phyloP scores from a whole-genome alignment of 2,797 vertebrate species.

The Lepilemur ruficaudatus region DNA sequence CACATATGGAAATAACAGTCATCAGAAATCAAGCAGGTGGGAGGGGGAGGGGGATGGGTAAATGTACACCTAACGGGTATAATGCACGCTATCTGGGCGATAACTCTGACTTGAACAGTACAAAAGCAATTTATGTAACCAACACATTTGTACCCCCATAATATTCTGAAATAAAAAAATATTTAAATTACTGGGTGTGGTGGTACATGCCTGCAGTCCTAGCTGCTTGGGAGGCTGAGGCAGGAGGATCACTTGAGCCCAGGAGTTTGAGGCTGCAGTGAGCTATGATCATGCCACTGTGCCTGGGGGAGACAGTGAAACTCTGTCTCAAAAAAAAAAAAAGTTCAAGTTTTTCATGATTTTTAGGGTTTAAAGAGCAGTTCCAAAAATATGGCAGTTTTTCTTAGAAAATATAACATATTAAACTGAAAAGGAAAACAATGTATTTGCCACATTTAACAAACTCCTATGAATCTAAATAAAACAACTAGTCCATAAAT shows the following conservation, averaged over 20 bases:
- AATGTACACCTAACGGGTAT: too few species aligned
- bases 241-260: neutral
- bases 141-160: too few species aligned
- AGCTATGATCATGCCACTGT: neutral
- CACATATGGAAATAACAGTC: too few species aligned
- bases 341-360: neutral
- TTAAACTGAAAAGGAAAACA: conserved; percentile 38
- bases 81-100: too few species aligned
- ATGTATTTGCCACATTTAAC: neutral
- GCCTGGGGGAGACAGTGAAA: neutral
- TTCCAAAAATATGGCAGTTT: neutral
- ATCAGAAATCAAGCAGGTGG: too few species aligned
- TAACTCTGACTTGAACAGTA: too few species aligned
- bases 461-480: neutral
- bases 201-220: neutral
- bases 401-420: neutral
- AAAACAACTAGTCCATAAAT: neutral
- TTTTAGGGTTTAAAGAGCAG: neutral
- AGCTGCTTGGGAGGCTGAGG: neutral
- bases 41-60: too few species aligned
- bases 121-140: too few species aligned
- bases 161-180: too few species aligned
- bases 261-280: neutral
- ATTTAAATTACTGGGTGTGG: neutral
- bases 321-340: neutral